A percentile compares a stretch with the other conserved stretches of the same genome.
Conservation (phyloP, 2,797 vertebrate species). For the Notamacropus eugenii region DNA sequence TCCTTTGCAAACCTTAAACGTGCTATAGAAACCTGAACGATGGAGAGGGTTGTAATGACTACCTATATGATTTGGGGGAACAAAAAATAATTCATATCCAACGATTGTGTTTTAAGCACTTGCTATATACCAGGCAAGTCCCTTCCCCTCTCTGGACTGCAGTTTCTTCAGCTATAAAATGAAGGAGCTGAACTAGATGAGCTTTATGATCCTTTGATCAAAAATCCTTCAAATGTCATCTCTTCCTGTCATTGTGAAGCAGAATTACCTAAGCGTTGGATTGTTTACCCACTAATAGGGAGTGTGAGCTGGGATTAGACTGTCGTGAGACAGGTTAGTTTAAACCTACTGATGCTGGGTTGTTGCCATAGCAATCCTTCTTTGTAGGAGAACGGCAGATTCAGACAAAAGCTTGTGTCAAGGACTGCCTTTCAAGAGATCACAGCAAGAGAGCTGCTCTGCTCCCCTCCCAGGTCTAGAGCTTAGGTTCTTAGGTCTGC, state of each 20-base stretch:
- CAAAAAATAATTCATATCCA: not conserved
- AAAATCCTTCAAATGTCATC: not conserved
- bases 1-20: not conserved
- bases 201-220: not conserved
- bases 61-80: not conserved
- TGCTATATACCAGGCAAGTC: not conserved
- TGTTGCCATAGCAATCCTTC: not conserved
- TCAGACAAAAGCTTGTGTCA: not conserved
- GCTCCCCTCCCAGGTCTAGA: not conserved
- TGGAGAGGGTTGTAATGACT: not conserved
- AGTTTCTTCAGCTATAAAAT: not conserved
- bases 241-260: conserved; percentile 8
- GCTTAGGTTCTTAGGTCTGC: not conserved
- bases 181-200: not conserved
- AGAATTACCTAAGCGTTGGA: conserved; percentile 18
- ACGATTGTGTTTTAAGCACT: not conserved
- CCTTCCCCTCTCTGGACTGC: not conserved
- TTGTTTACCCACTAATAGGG: conserved; percentile 38
- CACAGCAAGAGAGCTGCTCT: not conserved
- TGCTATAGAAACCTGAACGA: not conserved
- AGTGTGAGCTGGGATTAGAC: not conserved
- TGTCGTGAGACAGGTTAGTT: not conserved
- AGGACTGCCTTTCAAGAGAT: not conserved
- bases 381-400: not conserved
- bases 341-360: not conserved